Percentiles rank a stretch among this genome's conserved stretches.
Evolutionary conservation across 2,113 vertebrate genomes (phyloP).

Genomic region (Lepidothrix coronata): DNA sequence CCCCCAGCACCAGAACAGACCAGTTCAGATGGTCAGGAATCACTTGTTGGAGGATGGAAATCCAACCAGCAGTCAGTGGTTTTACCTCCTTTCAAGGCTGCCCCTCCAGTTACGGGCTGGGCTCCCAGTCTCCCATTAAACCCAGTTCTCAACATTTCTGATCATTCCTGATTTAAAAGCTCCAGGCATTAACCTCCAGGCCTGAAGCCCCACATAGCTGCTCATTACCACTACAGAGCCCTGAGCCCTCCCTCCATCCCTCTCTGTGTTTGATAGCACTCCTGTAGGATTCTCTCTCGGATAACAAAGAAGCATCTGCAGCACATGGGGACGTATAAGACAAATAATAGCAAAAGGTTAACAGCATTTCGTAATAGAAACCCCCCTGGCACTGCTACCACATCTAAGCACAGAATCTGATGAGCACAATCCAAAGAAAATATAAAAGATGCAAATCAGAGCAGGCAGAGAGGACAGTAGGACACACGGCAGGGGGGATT

Average conservation of each 20-base stretch:
- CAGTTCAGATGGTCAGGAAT: neutral
- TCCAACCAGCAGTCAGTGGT: fast-evolving
- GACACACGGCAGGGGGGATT: neutral
- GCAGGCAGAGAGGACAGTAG: neutral
- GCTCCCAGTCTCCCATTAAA: neutral
- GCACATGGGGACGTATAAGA: neutral
- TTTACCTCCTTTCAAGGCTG: neutral
- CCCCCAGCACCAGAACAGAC: neutral
- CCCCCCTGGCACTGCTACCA: neutral
- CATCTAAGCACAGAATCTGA: neutral
- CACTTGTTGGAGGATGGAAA: neutral
- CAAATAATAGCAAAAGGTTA: neutral
- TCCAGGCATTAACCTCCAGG: neutral
- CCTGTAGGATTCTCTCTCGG: neutral
- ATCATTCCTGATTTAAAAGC: neutral
- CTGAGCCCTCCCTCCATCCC: fast-evolving
- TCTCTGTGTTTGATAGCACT: fast-evolving
- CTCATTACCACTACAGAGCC: neutral
- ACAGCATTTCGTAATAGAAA: neutral
- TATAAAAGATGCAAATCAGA: neutral
- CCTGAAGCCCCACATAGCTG: neutral
- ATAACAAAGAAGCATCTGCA: neutral
- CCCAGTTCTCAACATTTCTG: neutral
- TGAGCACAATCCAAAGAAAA: neutral
- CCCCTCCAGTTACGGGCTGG: fast-evolving